phyloP scores from a whole-genome alignment of 2,113 vertebrate species.

The Crotalus tigris region DNA sequence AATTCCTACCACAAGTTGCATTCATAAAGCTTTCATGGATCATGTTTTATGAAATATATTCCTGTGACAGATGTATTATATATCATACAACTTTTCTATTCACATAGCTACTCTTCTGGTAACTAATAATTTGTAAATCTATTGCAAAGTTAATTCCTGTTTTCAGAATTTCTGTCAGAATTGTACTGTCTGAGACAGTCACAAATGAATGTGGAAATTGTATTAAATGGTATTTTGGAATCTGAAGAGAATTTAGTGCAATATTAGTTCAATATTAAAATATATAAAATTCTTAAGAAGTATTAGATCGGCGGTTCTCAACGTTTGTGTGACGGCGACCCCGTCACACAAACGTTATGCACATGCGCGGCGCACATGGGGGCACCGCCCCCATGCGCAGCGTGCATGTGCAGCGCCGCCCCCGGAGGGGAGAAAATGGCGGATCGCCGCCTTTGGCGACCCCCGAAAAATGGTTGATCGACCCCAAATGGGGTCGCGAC shows the following conservation, averaged over 20 bases:
- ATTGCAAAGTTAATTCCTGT: neutral
- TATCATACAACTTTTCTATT: neutral
- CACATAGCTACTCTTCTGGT: neutral
- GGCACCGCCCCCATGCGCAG: too few species aligned
- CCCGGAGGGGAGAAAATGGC: too few species aligned
- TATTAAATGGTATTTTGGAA: neutral
- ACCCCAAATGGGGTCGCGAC: too few species aligned
- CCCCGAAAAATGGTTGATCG: too few species aligned
- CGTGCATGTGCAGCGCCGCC: too few species aligned
- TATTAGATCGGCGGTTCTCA: too few species aligned
- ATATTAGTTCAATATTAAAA: neutral
- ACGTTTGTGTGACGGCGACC: too few species aligned
- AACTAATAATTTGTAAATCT: neutral
- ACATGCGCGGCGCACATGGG: too few species aligned
- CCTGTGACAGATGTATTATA: neutral
- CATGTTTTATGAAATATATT: neutral
- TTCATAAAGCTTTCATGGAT: neutral
- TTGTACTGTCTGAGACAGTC: neutral
- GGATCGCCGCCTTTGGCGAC: too few species aligned
- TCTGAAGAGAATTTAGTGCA: neutral
- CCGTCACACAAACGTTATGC: too few species aligned
- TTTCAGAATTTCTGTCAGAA: neutral
- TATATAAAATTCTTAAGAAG: neutral
- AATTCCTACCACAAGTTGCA: neutral
- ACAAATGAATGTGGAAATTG: neutral